Base-by-base conservation (phyloP, 2,888 invertebrate species). In the Neoitamus cyanurus region DNA sequence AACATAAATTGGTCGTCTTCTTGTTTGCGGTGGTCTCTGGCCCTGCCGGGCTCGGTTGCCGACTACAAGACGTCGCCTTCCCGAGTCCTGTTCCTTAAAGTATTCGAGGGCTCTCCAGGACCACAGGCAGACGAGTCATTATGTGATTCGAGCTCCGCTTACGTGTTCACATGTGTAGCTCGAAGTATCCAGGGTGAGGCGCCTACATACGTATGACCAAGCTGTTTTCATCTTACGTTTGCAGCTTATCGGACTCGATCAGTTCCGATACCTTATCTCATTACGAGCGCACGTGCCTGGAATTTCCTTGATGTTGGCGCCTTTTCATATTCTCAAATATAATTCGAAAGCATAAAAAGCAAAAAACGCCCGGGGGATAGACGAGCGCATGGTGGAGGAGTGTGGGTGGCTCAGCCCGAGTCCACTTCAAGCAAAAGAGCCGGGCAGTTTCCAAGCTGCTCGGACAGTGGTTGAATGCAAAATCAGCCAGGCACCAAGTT, bases 181-280 rank as follows among this genome's bases (percentile, higher is more conserved):
- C 20, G 25, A 36, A 68, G 30, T 25, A 36, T 69, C 28, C 69
- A 42, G 69, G 15, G 69, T 37, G 70, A 36, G 11, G 31, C 4
- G 37, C 37, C 11, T 25, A 25, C 13, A 13, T 58, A 31, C 58
- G 58, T 58, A 80, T 80, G 48, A 80, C 78, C 78, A 58, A 58
- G 58, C 78, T 83, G 68, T 83, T 83, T 69, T 69, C 69, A 25
- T 42, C 69, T 83, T 84, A 84, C 85, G 83, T 84, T 85, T 83
- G 42, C 77, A 85, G 84, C 83, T 77, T 85, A 85, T 85, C 84
- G 84, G 85, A 85, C 85, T 85, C 85, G 85, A 86, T 86, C 86
- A 83, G 86, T 84, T 86, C 86, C 85, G 84, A 86, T 86, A 86
- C 84, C 86, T 86, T 86, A 86, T 86, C 86, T 86, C 85, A 86